These are phyloP conservation scores for Glyphotaelius pellucidus DNA, from an alignment of 2,888 invertebrate species.

Conservation along the genomic window DNA sequence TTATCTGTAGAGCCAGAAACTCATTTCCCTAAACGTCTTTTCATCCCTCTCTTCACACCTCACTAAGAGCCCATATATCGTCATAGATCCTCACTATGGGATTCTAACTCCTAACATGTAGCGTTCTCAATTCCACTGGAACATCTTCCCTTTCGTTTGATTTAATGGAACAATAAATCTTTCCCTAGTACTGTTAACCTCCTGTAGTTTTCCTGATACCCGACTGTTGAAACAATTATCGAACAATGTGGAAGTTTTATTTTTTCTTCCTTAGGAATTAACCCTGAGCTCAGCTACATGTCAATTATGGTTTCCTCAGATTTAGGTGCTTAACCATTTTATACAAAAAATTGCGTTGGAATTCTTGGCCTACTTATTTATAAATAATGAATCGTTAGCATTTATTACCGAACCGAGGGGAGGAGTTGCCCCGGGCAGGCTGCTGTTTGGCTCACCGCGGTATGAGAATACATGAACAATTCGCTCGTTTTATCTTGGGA, in stretches of 20 bases:
- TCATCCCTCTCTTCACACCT: conserved; percentile 45
- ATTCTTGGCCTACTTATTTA: conserved; percentile 39
- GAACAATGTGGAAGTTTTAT: neutral
- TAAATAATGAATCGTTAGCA: conserved; percentile 57
- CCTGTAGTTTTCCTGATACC: conserved; percentile 17
- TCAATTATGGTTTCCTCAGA: conserved; percentile 43
- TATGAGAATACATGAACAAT: neutral
- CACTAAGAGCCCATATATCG: conserved; percentile 28
- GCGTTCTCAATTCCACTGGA: conserved; percentile 22
- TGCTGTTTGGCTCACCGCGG: neutral
- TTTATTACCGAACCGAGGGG: conserved; percentile 50
- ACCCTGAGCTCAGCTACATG: conserved; percentile 11
- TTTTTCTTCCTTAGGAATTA: conserved; percentile 25
- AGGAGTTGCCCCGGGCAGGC: conserved; percentile 12
- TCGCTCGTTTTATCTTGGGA: conserved; percentile 4
- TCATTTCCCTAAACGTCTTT: conserved; percentile 56
- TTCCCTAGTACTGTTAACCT: conserved; percentile 11
- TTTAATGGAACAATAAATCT: conserved; percentile 48
- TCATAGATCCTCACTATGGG: conserved; percentile 29
- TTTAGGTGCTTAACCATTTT: conserved; percentile 45
- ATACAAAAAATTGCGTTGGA: conserved; percentile 15
- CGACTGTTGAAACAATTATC: conserved; percentile 27
- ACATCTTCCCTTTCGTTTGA: conserved; percentile 44
- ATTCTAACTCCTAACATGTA: conserved; percentile 16
- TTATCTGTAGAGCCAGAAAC: conserved; percentile 48